A percentile compares a stretch with the other conserved stretches of the same genome.
These are phyloP conservation scores for Paratilapia polleni DNA, from an alignment of 2,113 vertebrate genomes.

Conservation along the genomic window DNA sequence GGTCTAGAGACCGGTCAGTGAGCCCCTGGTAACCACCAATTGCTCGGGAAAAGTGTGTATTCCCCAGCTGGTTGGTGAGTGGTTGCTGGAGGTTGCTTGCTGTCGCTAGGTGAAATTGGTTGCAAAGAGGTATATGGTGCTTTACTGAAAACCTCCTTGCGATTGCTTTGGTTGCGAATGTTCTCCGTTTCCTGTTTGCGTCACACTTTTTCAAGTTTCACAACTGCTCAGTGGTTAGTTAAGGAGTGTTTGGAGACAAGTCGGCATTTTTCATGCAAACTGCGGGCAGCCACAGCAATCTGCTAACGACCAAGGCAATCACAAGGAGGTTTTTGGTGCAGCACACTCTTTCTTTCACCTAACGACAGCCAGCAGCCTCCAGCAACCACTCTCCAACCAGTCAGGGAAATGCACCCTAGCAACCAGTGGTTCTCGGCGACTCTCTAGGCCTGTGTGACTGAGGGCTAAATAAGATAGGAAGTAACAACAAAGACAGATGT, in stretches of 20 bases:
- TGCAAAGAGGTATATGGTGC: too few relatives aligned
- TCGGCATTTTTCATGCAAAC: neutral
- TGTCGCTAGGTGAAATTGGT: too few relatives aligned
- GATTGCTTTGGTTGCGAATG: neutral
- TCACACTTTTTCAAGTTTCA: too few relatives aligned
- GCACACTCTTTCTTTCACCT: neutral
- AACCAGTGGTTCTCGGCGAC: too few relatives aligned
- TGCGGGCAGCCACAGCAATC: fast-evolving
- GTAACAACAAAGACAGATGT: neutral
- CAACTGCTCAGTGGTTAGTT: neutral
- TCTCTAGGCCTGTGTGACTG: neutral
- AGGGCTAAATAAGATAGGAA: too few relatives aligned
- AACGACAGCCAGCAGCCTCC: neutral
- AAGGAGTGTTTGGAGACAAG: too few relatives aligned
- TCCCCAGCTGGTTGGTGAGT: too few relatives aligned
- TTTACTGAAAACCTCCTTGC: neutral
- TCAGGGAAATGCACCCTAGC: neutral
- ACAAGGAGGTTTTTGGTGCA: neutral
- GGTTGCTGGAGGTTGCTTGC: too few relatives aligned
- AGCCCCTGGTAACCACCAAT: too few relatives aligned
- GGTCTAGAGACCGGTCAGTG: too few relatives aligned
- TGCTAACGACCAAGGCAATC: neutral
- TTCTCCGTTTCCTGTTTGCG: neutral
- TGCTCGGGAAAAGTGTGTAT: too few relatives aligned
- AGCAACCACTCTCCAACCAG: neutral